These are phyloP conservation scores for Chrysogorgia sp. DNA, from an alignment of 92 coral and sea anemone genomes.

Conservation along the genomic window DNA sequence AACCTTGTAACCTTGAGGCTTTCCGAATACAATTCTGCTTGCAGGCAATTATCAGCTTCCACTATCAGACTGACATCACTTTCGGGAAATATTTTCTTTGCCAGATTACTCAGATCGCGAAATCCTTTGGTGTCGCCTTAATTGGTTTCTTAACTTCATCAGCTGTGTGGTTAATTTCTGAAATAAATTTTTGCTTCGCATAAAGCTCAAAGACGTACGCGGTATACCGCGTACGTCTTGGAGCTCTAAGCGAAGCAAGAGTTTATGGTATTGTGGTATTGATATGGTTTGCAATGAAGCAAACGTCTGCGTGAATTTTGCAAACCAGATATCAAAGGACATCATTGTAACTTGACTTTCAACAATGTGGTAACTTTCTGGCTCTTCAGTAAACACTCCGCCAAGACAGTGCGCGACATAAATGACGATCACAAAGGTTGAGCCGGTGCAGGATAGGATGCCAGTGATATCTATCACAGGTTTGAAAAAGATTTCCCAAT, in stretches of 20 bases:
- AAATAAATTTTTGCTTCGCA: conserved; percentile 10
- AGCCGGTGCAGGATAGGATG: background rate
- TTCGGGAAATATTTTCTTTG: background rate
- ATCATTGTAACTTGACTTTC: conserved; percentile 41
- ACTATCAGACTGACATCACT: conserved; percentile 19
- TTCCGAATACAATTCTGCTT: conserved; percentile 9
- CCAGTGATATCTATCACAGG: conserved; percentile 43
- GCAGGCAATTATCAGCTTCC: conserved; percentile 29
- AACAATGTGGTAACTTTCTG: conserved; percentile 49
- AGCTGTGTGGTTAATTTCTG: conserved; percentile 36
- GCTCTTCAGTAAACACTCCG: conserved; percentile 29
- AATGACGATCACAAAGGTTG: conserved; percentile 39
- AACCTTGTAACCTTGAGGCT: conserved; percentile 5
- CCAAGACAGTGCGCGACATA: conserved; percentile 33
- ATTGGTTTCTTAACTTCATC: conserved; percentile 31
- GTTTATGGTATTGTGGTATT: no score
- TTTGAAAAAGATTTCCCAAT: conserved; percentile 57
- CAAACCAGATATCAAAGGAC: conserved; percentile 34
- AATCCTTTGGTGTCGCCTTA: conserved; percentile 25
- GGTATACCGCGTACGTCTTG: no score
- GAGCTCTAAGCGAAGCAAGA: no score
- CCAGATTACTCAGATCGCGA: conserved; percentile 5
- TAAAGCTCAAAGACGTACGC: conserved; percentile 36
- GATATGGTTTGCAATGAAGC: background rate
- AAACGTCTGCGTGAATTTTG: background rate